Evolutionary conservation across 2,797 vertebrate genomes (phyloP).

Genomic region (Mico argentatus): DNA sequence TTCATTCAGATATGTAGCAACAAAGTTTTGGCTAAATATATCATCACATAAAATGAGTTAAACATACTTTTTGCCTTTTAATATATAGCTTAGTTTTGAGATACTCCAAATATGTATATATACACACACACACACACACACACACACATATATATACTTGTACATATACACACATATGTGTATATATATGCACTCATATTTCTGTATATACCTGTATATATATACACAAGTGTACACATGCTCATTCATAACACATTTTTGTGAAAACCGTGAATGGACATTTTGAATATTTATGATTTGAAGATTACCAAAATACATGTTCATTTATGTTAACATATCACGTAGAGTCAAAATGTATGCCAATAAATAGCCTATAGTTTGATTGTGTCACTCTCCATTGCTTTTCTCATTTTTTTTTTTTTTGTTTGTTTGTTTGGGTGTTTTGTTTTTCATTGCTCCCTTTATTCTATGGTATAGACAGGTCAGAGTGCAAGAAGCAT

Average conservation of each 20-base stretch:
- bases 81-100: background rate
- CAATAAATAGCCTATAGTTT: background rate
- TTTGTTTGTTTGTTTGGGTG: no score
- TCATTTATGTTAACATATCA: background rate
- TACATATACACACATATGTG: no score
- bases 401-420: background rate
- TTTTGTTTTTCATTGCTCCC: no score
- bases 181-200: no score
- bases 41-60: conserved; percentile 43
- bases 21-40: conserved; percentile 38
- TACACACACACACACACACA: background rate
- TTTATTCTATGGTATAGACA: background rate
- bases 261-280: background rate
- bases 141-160: accelerated
- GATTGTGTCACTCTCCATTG: background rate
- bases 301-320: background rate
- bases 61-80: background rate
- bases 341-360: background rate
- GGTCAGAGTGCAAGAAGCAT: background rate
- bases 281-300: conserved; percentile 52
- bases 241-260: background rate
- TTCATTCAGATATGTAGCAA: conserved; percentile 6
- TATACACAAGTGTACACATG: background rate
- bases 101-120: background rate
- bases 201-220: no score